Conservation (phyloP, 2,888 invertebrate genomes). For the Myathropa florea region DNA sequence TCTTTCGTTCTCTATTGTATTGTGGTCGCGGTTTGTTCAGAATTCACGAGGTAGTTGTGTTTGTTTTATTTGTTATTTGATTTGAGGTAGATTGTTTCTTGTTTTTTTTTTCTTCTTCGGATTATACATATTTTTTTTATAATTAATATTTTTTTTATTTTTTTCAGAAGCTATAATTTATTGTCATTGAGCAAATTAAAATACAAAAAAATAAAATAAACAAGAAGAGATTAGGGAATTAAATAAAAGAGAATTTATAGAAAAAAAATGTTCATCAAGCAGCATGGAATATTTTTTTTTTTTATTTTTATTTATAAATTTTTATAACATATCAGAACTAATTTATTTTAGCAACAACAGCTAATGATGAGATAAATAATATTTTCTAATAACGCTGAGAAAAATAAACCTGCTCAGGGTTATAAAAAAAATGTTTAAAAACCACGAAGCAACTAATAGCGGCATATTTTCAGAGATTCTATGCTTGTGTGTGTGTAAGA, state of each 20-base stretch:
- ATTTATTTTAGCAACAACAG: background rate
- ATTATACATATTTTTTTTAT: background rate
- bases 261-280: background rate
- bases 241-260: background rate
- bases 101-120: background rate
- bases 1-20: background rate
- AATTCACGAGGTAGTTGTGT: conserved; percentile 28
- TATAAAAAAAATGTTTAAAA: no score
- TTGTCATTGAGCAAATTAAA: background rate
- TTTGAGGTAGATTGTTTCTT: conserved; percentile 41
- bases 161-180: background rate
- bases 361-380: background rate
- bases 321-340: background rate
- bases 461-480: background rate
- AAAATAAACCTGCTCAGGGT: background rate
- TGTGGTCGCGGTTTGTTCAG: background rate
- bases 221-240: background rate
- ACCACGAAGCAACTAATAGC: background rate
- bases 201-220: background rate
- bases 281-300: background rate
- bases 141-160: background rate
- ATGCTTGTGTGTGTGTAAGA: no score
- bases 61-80: background rate
- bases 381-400: background rate
- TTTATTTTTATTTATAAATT: background rate